Percentiles rank a stretch among this genome's conserved stretches.
Conservation (phyloP, 2,888 invertebrate species). For the Dorcus parallelipipedus region DNA sequence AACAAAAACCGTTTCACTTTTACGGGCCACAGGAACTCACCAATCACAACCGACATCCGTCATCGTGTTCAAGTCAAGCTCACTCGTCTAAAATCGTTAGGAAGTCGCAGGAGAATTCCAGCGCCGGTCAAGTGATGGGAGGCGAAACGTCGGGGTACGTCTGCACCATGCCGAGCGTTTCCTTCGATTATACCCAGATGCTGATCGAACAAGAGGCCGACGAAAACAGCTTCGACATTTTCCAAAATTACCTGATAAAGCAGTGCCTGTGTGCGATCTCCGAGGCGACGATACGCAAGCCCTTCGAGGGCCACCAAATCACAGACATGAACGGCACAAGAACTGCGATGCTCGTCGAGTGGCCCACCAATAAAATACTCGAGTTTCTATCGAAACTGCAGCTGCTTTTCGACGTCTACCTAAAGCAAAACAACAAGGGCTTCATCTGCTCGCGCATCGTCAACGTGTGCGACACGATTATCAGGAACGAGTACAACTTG, state of each 20-base stretch:
- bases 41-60: slow-evolving; percentile 9
- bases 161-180: too few species aligned
- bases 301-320: slow-evolving; percentile 63
- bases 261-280: slow-evolving; percentile 78
- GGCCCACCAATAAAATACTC: slow-evolving; percentile 65
- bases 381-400: slow-evolving; percentile 82
- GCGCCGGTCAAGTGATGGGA: not conserved
- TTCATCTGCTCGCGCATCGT: slow-evolving; percentile 78
- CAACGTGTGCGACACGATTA: slow-evolving; percentile 75
- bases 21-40: slow-evolving; percentile 2
- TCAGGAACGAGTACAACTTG: slow-evolving; percentile 77
- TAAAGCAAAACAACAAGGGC: slow-evolving; percentile 79
- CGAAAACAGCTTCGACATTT: slow-evolving; percentile 44
- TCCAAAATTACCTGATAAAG: slow-evolving; percentile 66
- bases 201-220: not conserved
- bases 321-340: slow-evolving; percentile 51
- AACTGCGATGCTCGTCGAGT: slow-evolving; percentile 56
- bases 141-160: not conserved
- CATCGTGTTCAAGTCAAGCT: not conserved
- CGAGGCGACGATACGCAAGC: slow-evolving; percentile 65
- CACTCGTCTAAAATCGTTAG: not conserved
- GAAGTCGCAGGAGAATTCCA: not conserved
- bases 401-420: slow-evolving; percentile 76
- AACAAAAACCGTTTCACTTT: slow-evolving; percentile 1
- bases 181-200: not conserved